A percentile compares a stretch with the other conserved stretches of the same genome.
Evolutionary conservation across 2,888 invertebrate species (phyloP).

Genomic region (Beris chalybata): DNA sequence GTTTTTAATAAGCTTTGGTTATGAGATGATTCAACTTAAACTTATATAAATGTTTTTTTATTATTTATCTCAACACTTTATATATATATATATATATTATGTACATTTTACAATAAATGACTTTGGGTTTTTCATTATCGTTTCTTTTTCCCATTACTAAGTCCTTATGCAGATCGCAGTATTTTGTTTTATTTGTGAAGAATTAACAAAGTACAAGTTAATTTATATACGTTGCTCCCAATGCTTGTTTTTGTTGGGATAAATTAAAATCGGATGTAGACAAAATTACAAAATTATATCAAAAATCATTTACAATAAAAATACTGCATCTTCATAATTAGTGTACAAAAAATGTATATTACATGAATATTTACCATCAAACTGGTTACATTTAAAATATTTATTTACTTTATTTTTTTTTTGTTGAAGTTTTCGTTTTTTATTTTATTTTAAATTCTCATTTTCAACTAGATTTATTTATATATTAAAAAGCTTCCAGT

Average conservation of each 20-base stretch:
- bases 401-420: conserved; percentile 8
- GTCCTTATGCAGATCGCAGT: background rate
- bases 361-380: conserved; percentile 5
- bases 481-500: conserved; percentile 26
- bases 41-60: no score
- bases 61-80: background rate
- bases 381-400: background rate
- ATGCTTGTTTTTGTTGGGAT: no score
- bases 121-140: background rate
- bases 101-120: conserved; percentile 16
- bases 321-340: conserved; percentile 15
- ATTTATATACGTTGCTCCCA: no score
- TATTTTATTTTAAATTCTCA: conserved; percentile 12
- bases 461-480: background rate
- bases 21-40: background rate
- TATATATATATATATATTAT: conserved; percentile 10
- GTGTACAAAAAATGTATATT: conserved; percentile 23
- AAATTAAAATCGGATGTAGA: no score
- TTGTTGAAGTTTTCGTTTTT: conserved; percentile 5
- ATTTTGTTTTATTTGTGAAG: no score
- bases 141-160: conserved; percentile 15
- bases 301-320: background rate
- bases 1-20: background rate
- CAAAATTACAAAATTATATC: no score
- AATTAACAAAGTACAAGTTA: no score